Evolutionary conservation across 2,888 invertebrate genomes (phyloP).

Genomic region (Ormia ochracea): DNA sequence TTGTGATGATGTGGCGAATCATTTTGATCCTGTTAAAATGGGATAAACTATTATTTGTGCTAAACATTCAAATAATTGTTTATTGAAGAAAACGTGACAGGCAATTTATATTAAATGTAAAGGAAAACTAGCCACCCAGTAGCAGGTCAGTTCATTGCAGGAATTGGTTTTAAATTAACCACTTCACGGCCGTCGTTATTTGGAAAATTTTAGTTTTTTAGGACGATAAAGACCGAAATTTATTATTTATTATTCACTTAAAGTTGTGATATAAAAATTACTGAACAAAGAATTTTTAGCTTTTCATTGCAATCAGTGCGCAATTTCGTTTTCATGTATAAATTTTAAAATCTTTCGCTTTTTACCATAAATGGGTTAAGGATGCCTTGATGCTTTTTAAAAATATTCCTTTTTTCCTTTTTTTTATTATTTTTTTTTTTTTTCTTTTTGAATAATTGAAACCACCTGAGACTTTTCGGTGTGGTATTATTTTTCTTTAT

Average conservation of each 20-base stretch:
- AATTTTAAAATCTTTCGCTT: no score
- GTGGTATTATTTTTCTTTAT: conserved; percentile 74
- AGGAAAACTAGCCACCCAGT: neutral
- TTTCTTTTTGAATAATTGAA: neutral
- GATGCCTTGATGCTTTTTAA: no score
- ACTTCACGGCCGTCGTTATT: no score
- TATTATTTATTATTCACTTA: no score
- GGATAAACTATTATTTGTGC: conserved; percentile 68
- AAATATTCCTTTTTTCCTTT: no score
- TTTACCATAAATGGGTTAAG: no score
- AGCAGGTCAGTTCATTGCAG: neutral
- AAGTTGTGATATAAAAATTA: no score
- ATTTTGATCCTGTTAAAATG: conserved; percentile 69
- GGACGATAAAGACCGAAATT: no score
- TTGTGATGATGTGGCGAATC: conserved; percentile 52
- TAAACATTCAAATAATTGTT: conserved; percentile 61
- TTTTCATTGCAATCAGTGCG: no score
- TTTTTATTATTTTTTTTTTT: conserved; percentile 6
- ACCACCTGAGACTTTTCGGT: conserved; percentile 63
- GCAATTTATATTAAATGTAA: conserved; percentile 27
- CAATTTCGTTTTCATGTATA: no score
- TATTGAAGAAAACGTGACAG: conserved; percentile 58
- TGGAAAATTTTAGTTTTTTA: neutral
- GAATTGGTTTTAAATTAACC: conserved; percentile 23
- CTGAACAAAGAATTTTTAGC: no score